phyloP scores from a whole-genome alignment of 2,888 invertebrate species.

The Azorinus chamasolen region DNA sequence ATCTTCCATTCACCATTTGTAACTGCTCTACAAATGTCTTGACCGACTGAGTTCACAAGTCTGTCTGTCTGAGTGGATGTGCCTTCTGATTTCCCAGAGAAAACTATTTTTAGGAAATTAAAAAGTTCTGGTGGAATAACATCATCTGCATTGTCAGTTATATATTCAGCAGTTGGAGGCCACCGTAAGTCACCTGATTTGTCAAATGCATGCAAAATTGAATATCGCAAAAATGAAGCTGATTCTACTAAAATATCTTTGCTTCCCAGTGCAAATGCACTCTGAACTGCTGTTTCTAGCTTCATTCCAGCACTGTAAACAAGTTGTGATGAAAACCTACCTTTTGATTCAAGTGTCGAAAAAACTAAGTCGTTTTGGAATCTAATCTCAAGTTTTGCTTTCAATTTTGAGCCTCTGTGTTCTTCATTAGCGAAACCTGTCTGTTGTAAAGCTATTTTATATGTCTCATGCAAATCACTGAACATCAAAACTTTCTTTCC shows the following conservation, averaged over 20 bases:
- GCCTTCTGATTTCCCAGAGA: slow-evolving; percentile 20
- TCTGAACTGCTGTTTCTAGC: slow-evolving; percentile 22
- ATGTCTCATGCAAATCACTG: slow-evolving; percentile 10
- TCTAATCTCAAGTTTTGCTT: slow-evolving; percentile 18
- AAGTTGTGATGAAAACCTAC: slow-evolving; percentile 11
- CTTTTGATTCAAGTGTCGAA: slow-evolving; percentile 7
- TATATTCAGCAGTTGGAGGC: slow-evolving; percentile 35
- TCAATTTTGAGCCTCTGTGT: slow-evolving; percentile 17
- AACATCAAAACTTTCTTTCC: slow-evolving; percentile 13
- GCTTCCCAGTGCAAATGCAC: slow-evolving; percentile 20
- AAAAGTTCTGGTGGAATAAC: slow-evolving; percentile 10
- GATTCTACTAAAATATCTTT: slow-evolving; percentile 17
- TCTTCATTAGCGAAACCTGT: slow-evolving; percentile 18
- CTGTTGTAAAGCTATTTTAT: slow-evolving; percentile 6
- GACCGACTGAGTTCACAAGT: slow-evolving; percentile 47
- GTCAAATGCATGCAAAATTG: no score
- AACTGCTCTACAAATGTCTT: slow-evolving; percentile 50
- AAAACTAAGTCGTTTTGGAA: slow-evolving; percentile 4
- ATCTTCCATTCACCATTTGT: slow-evolving; percentile 38
- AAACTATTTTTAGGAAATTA: slow-evolving; percentile 16
- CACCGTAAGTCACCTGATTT: slow-evolving; percentile 17
- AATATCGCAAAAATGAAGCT: no score
- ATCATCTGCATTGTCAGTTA: not conserved
- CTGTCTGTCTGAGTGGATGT: slow-evolving; percentile 8
- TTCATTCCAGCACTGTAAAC: slow-evolving; percentile 23